These are phyloP conservation scores for Himalopsyche tibetana DNA, from an alignment of 2,888 invertebrate genomes.

Conservation along the genomic window DNA sequence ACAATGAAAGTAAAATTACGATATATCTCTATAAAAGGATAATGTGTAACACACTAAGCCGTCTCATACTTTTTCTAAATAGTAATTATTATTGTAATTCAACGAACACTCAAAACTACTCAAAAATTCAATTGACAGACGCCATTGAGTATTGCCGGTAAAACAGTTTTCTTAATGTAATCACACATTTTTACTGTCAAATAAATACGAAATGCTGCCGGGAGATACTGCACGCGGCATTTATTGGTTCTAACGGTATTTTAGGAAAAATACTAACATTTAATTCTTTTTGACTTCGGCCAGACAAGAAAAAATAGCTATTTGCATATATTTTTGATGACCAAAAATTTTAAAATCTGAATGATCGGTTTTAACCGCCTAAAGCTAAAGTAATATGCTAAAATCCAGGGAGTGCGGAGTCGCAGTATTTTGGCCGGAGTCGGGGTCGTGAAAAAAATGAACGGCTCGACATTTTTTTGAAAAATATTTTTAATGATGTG, in stretches of 20 bases:
- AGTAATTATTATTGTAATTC: constrained; percentile 6
- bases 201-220: background rate
- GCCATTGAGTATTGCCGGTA: constrained; percentile 1
- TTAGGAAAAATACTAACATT: too few relatives aligned
- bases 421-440: too few relatives aligned
- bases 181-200: background rate
- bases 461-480: too few relatives aligned
- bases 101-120: background rate
- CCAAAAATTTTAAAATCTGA: too few relatives aligned
- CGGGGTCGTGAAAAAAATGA: too few relatives aligned
- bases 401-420: too few relatives aligned
- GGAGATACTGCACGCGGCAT: background rate
- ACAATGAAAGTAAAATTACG: background rate
- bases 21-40: background rate
- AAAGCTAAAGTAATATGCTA: too few relatives aligned
- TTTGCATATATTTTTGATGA: too few relatives aligned
- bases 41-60: background rate
- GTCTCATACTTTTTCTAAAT: background rate
- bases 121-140: constrained; percentile 33
- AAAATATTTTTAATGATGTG: too few relatives aligned
- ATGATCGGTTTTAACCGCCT: too few relatives aligned
- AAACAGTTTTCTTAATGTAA: background rate
- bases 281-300: too few relatives aligned
- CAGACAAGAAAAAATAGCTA: too few relatives aligned
- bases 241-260: background rate